phyloP scores from a whole-genome alignment of 2,797 vertebrate genomes.

The Ispidina picta region DNA sequence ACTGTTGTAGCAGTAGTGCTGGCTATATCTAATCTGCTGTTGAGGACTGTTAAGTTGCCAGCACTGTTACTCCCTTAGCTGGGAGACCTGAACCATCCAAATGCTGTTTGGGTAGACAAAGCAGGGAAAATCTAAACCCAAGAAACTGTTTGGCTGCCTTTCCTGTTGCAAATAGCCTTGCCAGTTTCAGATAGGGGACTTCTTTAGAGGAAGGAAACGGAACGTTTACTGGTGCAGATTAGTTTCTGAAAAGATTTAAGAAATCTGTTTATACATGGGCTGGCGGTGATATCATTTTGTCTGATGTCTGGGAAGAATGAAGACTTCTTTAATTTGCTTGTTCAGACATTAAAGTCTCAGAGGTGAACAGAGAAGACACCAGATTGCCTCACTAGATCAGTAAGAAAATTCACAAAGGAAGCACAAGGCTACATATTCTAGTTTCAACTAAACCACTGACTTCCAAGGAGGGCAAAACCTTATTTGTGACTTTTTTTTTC shows the following conservation, averaged over 20 bases:
- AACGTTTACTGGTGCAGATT: background rate
- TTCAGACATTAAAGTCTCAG: background rate
- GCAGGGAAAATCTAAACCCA: background rate
- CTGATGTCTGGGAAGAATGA: background rate
- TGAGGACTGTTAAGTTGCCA: background rate
- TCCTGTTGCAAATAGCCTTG: background rate
- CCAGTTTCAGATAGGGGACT: background rate
- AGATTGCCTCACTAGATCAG: background rate
- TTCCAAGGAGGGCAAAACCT: background rate
- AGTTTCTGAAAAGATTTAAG: constrained; percentile 11
- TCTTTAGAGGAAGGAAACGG: background rate
- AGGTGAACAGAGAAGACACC: background rate
- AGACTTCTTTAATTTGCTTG: background rate
- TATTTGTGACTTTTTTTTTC: background rate
- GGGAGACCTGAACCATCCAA: background rate
- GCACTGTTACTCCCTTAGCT: background rate
- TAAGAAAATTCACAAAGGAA: background rate
- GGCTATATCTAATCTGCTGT: background rate
- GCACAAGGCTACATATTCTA: background rate
- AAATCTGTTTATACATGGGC: background rate
- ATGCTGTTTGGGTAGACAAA: background rate
- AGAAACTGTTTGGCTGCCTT: background rate
- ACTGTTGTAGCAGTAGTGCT: background rate
- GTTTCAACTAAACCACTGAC: background rate
- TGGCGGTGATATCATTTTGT: background rate